Evolutionary conservation across 2,888 invertebrate species (phyloP).

Genomic region (Orchesella flavescens): DNA sequence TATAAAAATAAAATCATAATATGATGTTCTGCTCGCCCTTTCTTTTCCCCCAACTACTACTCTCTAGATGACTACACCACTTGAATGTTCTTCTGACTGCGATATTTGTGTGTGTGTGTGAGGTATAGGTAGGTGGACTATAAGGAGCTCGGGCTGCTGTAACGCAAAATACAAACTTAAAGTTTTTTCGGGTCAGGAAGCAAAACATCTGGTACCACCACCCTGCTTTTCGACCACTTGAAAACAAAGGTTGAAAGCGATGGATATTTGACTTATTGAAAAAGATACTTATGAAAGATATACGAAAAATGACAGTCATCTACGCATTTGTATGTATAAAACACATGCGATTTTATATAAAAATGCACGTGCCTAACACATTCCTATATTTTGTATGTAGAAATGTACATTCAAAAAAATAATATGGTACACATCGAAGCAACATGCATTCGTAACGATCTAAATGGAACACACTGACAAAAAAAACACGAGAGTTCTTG

Average conservation of each 20-base stretch:
- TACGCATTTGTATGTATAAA: background rate
- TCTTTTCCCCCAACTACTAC: background rate
- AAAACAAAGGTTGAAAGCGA: slow-evolving; percentile 19
- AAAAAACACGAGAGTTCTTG: background rate
- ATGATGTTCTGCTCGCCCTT: no score
- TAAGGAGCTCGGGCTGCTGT: background rate
- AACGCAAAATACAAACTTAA: background rate
- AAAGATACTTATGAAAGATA: slow-evolving; percentile 11
- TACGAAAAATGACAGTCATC: background rate
- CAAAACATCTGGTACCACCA: slow-evolving; percentile 56
- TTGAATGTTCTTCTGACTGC: slow-evolving; percentile 33
- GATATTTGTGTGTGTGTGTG: slow-evolving; percentile 20
- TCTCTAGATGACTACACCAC: background rate
- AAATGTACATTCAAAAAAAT: background rate
- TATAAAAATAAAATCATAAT: background rate
- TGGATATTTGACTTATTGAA: slow-evolving; percentile 39
- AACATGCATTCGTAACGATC: background rate
- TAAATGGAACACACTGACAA: background rate
- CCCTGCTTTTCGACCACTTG: slow-evolving; percentile 44
- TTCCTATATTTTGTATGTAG: background rate
- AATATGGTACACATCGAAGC: background rate
- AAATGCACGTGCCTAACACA: background rate
- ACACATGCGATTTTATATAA: background rate
- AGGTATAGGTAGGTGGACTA: background rate
- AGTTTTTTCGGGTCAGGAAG: slow-evolving; percentile 53